These are phyloP conservation scores for Lepidocolaptes lacrymiger DNA, from an alignment of 2,797 vertebrate genomes.

Conservation along the genomic window DNA sequence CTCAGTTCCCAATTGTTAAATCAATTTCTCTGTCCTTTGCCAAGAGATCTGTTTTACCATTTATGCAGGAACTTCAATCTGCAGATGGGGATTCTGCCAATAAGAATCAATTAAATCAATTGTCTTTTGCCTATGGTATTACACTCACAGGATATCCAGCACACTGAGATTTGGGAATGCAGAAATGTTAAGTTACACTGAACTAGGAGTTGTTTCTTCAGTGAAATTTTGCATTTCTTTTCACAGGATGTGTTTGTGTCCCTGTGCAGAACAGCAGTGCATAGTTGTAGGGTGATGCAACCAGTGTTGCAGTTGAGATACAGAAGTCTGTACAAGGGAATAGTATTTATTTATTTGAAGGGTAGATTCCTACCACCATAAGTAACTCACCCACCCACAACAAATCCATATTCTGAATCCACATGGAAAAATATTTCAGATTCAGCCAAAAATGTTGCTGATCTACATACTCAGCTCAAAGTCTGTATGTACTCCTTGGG, in stretches of 20 bases:
- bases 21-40: constrained; percentile 29
- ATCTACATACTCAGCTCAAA: not conserved
- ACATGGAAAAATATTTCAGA: not conserved
- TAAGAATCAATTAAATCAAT: constrained; percentile 44
- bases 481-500: not conserved
- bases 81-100: not conserved
- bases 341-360: not conserved
- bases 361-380: not conserved
- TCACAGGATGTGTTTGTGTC: not conserved
- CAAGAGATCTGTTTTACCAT: constrained; percentile 55
- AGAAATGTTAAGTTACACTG: not conserved
- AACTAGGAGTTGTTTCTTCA: not conserved
- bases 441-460: not conserved
- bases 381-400: not conserved
- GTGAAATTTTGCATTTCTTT: not conserved
- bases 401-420: not conserved
- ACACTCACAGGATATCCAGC: not conserved
- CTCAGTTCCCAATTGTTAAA: constrained; percentile 42
- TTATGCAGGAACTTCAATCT: constrained; percentile 37
- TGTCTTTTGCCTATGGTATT: not conserved
- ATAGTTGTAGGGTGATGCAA: not conserved
- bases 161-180: not conserved
- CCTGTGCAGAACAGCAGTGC: not conserved
- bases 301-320: not conserved
- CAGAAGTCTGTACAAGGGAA: not conserved